Base-by-base conservation (phyloP, 2,113 vertebrate genomes). In the Pangasianodon gigas region DNA sequence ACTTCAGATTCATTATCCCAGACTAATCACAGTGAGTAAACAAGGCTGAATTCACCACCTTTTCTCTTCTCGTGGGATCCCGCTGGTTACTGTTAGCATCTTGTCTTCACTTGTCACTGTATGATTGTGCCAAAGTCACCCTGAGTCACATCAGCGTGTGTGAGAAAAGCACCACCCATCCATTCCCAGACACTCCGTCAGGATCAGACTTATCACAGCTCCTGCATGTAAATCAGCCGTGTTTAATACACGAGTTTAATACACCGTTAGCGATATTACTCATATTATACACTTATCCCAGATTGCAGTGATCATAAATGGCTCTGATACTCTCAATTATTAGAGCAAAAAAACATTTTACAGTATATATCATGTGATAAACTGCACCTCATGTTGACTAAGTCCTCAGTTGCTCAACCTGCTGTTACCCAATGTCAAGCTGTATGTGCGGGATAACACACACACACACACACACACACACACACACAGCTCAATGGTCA, bases 111-210 rank as follows among this genome's bases (percentile, higher is more conserved):
- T 93, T 94, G 94, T 89, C 91, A 87, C 80, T 90, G 89, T 90
- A 90, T 86, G 90, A 93, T 81, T 91, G 71, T 74, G 56, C 88
- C 87, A 86, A 86, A 89, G 85, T 92, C 92, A 92, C 87, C 90
- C 52, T 69, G 93, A 93, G 93, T 93, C 93, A 94, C 95, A 94
- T 94, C 93, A 91, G 77, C 1, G 29, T 82, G 51, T 82, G 96
- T 96, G 96, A 96, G 96, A 96, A 96, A 93, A 93, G 91, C 93
- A 93, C 94, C 85, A 86, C 91, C 93, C 93, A 92, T 92, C 93
- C 92, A 95, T 96, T 96, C 96, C 95, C 96, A 96, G 94, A 95
- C 92, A 26, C 26, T 89, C 41, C 52, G n/a, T 90, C 88, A 24
- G 54, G 89, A 90, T 37, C 93, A 92, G 94, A 95, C 95, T 91